phyloP scores from a whole-genome alignment of 2,113 vertebrate genomes.

The Eptatretus burgeri region DNA sequence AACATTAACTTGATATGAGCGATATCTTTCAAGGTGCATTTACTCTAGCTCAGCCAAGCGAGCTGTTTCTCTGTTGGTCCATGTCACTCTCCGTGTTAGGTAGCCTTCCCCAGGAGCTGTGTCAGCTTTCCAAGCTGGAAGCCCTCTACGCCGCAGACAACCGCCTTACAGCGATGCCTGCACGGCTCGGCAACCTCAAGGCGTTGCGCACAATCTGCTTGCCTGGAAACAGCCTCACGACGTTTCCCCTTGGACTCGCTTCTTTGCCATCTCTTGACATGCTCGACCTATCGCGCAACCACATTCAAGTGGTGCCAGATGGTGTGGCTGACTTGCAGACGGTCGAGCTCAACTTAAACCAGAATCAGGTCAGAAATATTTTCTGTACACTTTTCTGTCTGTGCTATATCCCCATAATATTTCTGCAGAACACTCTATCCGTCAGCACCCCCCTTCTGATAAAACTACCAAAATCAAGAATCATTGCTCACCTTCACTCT shows the following conservation, averaged over 20 bases:
- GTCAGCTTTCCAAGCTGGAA: slow-evolving; percentile 73
- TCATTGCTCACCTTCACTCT: no score
- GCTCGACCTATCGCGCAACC: slow-evolving; percentile 65
- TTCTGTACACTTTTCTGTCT: no score
- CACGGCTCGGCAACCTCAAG: slow-evolving; percentile 34
- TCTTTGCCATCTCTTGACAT: slow-evolving; percentile 50
- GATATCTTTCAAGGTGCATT: no score
- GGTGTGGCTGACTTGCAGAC: slow-evolving; percentile 45
- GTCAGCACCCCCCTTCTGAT: no score
- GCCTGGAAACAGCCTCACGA: slow-evolving; percentile 44
- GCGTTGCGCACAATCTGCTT: slow-evolving; percentile 51
- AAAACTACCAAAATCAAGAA: no score
- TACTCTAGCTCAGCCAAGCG: no score
- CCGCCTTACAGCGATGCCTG: slow-evolving; percentile 33
- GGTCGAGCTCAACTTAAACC: slow-evolving; percentile 89
- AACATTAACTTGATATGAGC: no score
- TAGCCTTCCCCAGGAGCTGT: slow-evolving; percentile 45
- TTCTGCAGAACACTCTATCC: no score
- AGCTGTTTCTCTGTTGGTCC: no score
- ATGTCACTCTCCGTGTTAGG: slow-evolving; percentile 13
- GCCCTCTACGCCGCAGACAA: slow-evolving; percentile 48
- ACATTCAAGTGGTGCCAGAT: slow-evolving; percentile 41
- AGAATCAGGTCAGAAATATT: slow-evolving; percentile 46
- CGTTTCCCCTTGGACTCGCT: slow-evolving; percentile 41
- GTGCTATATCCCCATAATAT: no score